Evolutionary conservation across 2,797 vertebrate species (phyloP), one percentile per base, ranked within the genome.

Genomic region (Xenentodon cancila): DNA sequence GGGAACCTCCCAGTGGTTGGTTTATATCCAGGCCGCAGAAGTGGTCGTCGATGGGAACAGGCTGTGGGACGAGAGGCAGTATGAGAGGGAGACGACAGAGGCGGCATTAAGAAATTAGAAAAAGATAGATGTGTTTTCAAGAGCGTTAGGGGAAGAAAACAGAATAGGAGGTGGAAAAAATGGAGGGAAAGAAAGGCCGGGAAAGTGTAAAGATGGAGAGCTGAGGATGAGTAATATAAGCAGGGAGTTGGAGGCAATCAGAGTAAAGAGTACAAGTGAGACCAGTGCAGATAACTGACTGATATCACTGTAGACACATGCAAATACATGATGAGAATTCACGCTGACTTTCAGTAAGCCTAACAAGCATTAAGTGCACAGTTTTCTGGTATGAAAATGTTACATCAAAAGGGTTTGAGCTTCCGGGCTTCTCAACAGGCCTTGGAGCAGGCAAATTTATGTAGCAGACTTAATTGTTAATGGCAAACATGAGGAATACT

Each of bases 1-100:
- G 93, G 0, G 95, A 96, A 64, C 97, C 97, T 57, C 97, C 97
- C 30, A 99, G 91, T 1, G 45, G 97, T 84, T 99, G 97, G 91
- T 99, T 99, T 86, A 99, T 99, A 84, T 98, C 97, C 40, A 98
- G 88, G 73, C 97, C 97, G 1, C 97, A 99, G 92, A 99, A 99
- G 55, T 95, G 94, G 85, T 99, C 97, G 51, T 98, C 96, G 0
- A 99, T 99, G 66, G 97, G 96, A 52, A 99, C 97, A 3, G 97
- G 97, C 97, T 99, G 91, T 7, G 59, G 37, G 58, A 62, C 65
- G 49, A 71, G 30, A 77, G n/a, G 50, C 27, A 60, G 32, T 42
- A 37, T 7, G 62, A 20, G 48, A 34, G 13, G 21, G 46, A 20
- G 16, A 68, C 48, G 19, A 71, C 65, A 17, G 43, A 56, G 56